phyloP scores from a whole-genome alignment of 2,113 vertebrate species.

The Pelecanus crispus region DNA sequence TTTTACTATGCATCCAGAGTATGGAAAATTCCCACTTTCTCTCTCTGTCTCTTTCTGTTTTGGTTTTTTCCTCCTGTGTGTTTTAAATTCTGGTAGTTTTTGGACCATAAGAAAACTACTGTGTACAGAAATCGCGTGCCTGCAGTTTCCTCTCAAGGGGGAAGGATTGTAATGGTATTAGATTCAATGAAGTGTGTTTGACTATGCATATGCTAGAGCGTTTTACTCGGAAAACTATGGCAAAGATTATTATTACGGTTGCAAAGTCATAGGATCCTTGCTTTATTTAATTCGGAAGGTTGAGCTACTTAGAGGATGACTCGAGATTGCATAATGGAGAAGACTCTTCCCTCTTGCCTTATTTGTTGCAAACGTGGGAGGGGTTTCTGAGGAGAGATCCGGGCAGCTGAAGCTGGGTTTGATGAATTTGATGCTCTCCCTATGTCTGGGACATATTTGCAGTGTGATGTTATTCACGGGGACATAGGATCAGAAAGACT shows the following conservation, averaged over 20 bases:
- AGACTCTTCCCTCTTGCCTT: neutral
- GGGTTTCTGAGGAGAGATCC: neutral
- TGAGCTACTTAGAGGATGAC: neutral
- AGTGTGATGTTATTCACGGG: neutral
- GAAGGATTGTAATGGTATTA: neutral
- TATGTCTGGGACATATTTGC: neutral
- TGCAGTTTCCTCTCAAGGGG: neutral
- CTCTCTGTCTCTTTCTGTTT: neutral
- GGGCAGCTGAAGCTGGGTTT: neutral
- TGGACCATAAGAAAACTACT: neutral
- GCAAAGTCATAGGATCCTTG: neutral
- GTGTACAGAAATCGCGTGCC: neutral
- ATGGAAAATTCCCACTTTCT: constrained; percentile 18
- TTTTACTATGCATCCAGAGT: neutral
- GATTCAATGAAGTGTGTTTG: neutral
- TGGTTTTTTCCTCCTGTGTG: neutral
- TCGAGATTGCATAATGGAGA: neutral
- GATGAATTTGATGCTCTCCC: neutral
- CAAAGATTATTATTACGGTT: neutral
- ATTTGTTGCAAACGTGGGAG: neutral
- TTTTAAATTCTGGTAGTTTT: neutral
- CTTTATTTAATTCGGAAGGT: neutral
- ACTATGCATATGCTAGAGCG: neutral
- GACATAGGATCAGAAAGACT: accelerated
- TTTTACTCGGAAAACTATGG: neutral